Evolutionary conservation across 2,113 vertebrate species (phyloP), one percentile per base, ranked within the genome.

Genomic region (Hippopotamus amphibius): DNA sequence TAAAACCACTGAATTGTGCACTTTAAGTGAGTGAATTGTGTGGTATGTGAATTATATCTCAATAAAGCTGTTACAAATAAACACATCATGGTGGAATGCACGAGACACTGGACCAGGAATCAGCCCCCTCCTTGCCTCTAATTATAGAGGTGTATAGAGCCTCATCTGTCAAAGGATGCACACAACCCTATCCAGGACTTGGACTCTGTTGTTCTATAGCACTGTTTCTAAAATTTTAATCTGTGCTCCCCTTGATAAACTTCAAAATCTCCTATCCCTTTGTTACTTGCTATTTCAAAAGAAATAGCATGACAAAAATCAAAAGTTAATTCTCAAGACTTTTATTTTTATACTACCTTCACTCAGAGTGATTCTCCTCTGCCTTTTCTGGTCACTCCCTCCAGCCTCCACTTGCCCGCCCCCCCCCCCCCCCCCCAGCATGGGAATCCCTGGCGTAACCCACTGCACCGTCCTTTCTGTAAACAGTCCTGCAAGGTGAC

Each of bases 281-380:
- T 85, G 80, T 81, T 28, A 55, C 86, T 93, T 95, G 50, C 7
- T 57, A 74, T 92, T 92, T 96, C 69, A 55, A 69, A 97, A 89
- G 28, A 95, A 95, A 66, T 16, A 71, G 80, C 61, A 96, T 13
- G 77, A 74, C 46, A 30, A 28, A 88, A 93, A 91, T 33, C 26
- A 83, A 93, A 68, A 72, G 57, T 48, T 93, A 82, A 94, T 74
- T 89, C 26, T 68, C 48, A 15, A 28, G 69, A 79, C 16, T 13
- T n/a, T 55, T 26, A 14, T 77, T 85, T 55, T 19, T 7, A 46
- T 17, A 79, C 50, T n/a, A n/a, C 5, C 19, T 83, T 87, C 57
- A 15, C 48, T 83, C 89, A 46, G 24, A 74, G 53, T 13, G 57
- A 77, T 48, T 89, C 43, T 30, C 41, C 19, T 41, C 3, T 10